phyloP scores from a whole-genome alignment of 2,888 invertebrate species.

The Cylloceria caligata region DNA sequence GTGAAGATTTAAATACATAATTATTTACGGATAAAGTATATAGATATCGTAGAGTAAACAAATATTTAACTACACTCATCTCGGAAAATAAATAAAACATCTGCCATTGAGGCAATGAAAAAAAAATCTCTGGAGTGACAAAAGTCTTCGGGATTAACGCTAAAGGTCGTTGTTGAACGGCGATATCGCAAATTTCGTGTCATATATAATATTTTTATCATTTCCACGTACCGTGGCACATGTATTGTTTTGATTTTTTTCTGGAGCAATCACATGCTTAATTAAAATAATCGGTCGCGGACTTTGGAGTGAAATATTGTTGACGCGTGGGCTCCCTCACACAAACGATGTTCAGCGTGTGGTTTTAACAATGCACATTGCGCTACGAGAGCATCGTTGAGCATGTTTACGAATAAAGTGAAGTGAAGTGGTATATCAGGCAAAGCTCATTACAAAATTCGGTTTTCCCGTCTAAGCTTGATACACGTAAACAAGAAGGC shows the following conservation, averaged over 20 bases:
- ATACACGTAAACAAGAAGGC: slow-evolving; percentile 3
- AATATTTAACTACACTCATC: neutral
- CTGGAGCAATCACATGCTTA: slow-evolving; percentile 74
- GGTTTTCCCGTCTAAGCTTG: neutral
- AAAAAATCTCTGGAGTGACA: slow-evolving; percentile 4
- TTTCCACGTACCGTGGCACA: slow-evolving; percentile 24
- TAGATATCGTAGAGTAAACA: neutral
- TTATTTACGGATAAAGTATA: neutral
- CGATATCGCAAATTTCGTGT: slow-evolving; percentile 51
- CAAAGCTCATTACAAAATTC: slow-evolving; percentile 18
- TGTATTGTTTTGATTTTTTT: slow-evolving; percentile 69
- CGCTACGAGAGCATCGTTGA: neutral
- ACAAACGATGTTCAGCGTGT: neutral
- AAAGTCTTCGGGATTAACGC: neutral
- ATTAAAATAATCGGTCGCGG: slow-evolving; percentile 75
- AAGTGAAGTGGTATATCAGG: too few species aligned
- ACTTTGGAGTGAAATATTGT: slow-evolving; percentile 73
- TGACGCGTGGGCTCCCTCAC: slow-evolving; percentile 1
- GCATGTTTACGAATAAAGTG: neutral
- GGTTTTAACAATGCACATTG: slow-evolving; percentile 9
- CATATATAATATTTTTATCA: slow-evolving; percentile 42
- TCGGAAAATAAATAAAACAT: neutral
- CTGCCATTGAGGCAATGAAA: neutral
- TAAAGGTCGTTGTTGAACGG: slow-evolving; percentile 42
- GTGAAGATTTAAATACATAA: neutral